Percentiles rank a stretch among this genome's conserved stretches.
Conservation (phyloP, 2,113 vertebrate species). For the Stercorarius parasiticus region DNA sequence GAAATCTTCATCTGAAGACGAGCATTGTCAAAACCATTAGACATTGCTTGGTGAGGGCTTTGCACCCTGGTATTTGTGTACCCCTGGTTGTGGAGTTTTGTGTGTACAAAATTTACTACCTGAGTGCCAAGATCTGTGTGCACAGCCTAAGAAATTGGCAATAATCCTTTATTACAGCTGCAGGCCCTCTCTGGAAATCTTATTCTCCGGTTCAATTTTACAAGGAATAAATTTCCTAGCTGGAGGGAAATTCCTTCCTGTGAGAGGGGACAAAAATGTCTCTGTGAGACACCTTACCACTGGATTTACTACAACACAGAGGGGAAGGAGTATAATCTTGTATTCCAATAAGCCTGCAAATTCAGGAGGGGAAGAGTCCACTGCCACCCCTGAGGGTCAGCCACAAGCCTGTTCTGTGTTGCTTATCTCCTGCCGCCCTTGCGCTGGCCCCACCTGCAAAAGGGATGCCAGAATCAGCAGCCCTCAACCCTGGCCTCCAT, state of each 20-base stretch:
- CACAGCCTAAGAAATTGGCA: background rate
- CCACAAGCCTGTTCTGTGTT: background rate
- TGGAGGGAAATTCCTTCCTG: background rate
- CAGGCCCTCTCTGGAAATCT: constrained; percentile 13
- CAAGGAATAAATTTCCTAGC: constrained; percentile 40
- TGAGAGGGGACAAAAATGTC: background rate
- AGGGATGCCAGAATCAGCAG: background rate
- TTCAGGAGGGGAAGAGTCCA: background rate
- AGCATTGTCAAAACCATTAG: background rate
- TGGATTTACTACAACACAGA: background rate
- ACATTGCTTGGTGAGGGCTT: background rate
- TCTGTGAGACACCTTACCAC: background rate
- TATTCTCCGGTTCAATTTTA: constrained; percentile 42
- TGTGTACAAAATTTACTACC: background rate
- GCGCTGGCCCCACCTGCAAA: background rate
- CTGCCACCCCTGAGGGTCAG: background rate
- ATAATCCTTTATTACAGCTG: constrained; percentile 2
- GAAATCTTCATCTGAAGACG: background rate
- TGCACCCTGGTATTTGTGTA: background rate
- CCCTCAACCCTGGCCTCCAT: background rate
- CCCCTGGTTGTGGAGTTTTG: background rate
- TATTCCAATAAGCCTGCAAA: background rate
- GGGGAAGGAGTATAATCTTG: background rate
- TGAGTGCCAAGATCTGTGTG: background rate
- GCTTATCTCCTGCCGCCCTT: background rate